These are phyloP conservation scores for Acropternis orthonyx DNA, from an alignment of 2,797 vertebrate species.

Conservation along the genomic window DNA sequence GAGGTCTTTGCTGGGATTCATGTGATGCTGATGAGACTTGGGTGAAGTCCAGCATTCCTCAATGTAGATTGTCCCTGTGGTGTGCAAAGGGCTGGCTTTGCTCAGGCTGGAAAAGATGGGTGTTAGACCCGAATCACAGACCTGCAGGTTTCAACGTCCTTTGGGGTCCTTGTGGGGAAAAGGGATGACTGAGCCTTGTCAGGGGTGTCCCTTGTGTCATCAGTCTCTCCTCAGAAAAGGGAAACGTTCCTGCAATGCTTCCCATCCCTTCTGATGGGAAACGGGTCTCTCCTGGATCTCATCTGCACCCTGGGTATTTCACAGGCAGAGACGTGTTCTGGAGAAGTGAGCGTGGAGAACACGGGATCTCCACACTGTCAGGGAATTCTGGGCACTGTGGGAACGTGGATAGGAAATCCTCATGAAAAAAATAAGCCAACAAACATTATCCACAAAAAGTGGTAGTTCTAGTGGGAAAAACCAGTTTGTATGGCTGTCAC, in stretches of 20 bases:
- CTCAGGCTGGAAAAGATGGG: background rate
- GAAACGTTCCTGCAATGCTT: background rate
- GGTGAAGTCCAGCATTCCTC: background rate
- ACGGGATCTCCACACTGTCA: fast-evolving
- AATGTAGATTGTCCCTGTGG: background rate
- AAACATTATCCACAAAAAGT: background rate
- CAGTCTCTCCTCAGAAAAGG: background rate
- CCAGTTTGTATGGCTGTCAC: fast-evolving
- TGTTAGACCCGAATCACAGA: background rate
- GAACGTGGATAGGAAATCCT: background rate
- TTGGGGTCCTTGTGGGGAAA: background rate
- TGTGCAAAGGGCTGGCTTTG: background rate
- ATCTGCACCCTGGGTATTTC: background rate
- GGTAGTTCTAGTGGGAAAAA: background rate
- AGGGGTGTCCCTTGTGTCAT: background rate
- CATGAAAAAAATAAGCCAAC: background rate
- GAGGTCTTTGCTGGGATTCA: background rate
- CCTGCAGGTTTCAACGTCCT: background rate
- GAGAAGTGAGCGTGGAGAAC: background rate
- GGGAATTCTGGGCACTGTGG: background rate
- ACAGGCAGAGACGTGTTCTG: background rate
- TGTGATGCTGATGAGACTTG: background rate
- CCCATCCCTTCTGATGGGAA: background rate
- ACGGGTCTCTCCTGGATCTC: background rate
- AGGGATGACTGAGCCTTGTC: background rate